Evolutionary conservation across 2,888 invertebrate species (phyloP).

Genomic region (Drosophila peninsularis): DNA sequence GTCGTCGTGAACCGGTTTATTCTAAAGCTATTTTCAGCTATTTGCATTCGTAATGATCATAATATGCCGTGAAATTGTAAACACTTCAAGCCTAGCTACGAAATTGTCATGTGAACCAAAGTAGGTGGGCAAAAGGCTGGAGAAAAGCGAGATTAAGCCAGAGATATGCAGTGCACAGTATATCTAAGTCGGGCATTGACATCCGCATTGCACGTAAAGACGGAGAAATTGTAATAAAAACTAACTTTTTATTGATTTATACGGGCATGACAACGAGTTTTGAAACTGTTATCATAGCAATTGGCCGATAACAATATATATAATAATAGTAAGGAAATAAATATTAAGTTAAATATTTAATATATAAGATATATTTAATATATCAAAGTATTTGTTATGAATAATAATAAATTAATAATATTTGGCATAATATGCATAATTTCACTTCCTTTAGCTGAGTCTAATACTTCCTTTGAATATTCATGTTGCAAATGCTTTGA

Average conservation of each 20-base stretch:
- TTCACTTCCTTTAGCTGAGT: neutral
- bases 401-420: neutral
- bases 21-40: slow-evolving; percentile 37
- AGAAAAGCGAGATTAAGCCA: neutral
- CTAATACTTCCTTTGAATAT: neutral
- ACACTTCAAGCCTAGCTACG: slow-evolving; percentile 49
- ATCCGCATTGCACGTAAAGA: neutral
- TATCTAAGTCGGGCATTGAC: neutral
- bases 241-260: neutral
- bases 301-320: neutral
- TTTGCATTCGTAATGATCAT: slow-evolving; percentile 75
- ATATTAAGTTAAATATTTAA: too few species aligned
- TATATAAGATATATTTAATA: neutral
- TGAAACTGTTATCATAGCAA: neutral
- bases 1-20: slow-evolving; percentile 73
- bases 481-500: neutral
- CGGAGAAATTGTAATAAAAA: neutral
- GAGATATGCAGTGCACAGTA: neutral
- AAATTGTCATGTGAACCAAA: slow-evolving; percentile 24
- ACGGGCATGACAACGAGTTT: neutral
- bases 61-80: slow-evolving; percentile 76
- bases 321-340: neutral
- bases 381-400: neutral
- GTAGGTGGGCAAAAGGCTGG: too few species aligned
- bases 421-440: neutral